Conservation (phyloP, 2,888 invertebrate species). For the Nematopogon swammerdamellus region DNA sequence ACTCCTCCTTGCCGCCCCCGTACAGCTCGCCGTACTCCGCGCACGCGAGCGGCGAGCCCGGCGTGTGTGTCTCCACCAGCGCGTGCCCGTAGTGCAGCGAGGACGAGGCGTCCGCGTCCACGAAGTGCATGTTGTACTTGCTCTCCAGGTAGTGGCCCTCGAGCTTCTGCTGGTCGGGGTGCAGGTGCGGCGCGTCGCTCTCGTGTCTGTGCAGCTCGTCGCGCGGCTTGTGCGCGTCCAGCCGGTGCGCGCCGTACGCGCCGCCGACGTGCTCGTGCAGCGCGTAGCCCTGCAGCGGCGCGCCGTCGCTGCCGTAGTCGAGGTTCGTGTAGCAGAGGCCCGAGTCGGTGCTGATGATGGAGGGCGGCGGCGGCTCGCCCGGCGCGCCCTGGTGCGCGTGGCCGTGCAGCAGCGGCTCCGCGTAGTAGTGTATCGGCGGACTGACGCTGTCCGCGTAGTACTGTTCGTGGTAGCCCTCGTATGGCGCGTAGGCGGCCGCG, state of each 20-base stretch:
- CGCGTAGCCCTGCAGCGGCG: background rate
- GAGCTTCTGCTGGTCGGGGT: slow-evolving; percentile 39
- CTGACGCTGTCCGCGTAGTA: slow-evolving; percentile 28
- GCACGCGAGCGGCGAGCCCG: slow-evolving; percentile 47
- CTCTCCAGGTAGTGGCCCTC: slow-evolving; percentile 50
- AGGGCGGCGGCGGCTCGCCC: slow-evolving; percentile 39
- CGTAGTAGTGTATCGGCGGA: slow-evolving; percentile 50
- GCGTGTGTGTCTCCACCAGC: slow-evolving; percentile 19
- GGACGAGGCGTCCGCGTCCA: slow-evolving; percentile 28
- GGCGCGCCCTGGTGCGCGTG: slow-evolving; percentile 32
- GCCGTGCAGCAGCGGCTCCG: slow-evolving; percentile 39
- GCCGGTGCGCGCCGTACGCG: slow-evolving; percentile 53
- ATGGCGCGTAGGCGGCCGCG: no score
- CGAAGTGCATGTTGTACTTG: slow-evolving; percentile 53
- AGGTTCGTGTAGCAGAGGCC: slow-evolving; percentile 88
- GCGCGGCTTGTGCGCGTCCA: slow-evolving; percentile 51
- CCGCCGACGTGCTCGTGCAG: slow-evolving; percentile 17
- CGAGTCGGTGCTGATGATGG: slow-evolving; percentile 80
- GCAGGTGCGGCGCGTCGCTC: slow-evolving; percentile 31
- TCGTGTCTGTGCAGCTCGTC: slow-evolving; percentile 56
- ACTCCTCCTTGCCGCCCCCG: slow-evolving; percentile 60
- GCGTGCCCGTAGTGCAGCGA: slow-evolving; percentile 35
- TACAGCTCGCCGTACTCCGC: slow-evolving; percentile 58
- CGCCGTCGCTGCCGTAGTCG: slow-evolving; percentile 61
- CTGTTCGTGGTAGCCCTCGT: slow-evolving; percentile 44